Evolutionary conservation across 2,888 invertebrate species (phyloP), one percentile per base, ranked within the genome.

Genomic region (Frankliniella fusca): DNA sequence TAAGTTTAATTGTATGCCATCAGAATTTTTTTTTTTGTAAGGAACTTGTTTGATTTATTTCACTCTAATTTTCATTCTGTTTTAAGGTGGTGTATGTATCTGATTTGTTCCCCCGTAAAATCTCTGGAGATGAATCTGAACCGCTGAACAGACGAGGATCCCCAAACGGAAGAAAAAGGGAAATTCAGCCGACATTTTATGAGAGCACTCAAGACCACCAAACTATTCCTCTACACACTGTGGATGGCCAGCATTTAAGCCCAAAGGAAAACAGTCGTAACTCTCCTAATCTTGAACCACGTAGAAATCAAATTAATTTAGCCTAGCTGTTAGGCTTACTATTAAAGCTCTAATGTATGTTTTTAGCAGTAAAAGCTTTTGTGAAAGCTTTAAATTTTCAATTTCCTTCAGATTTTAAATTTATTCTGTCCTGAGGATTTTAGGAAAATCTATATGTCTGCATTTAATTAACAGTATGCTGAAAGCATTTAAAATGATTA

Each of bases 1-100:
- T 95, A 87, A 92, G 93, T 91, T 20, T 38, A 38, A 3, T 38
- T 38, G 2, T 38, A 38, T 38, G 38, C 38, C 38, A 38, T 38
- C 38, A 38, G 38, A 10, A 76, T 23, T 23, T 11, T 12, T 76
- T 61, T 61, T 61, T 15, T 3, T 5, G 5, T 38, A 38, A 54
- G 20, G 15, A 54, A 54, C 54, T 23, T n/a, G n/a, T 27, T 27
- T 8, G 27, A 76, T 27, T 11, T 76, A 27, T 27, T 27, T 76
- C 7, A 10, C 9, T 76, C 27, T 1, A 12, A 76, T 27, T 76
- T 76, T 27, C 9, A 76, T 23, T 23, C 70, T 76, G 8, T 23
- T 76, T 76, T 27, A 23, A 76, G 70, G 70, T 76, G 70, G 70
- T 76, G 9, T 76, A 76, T 76, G 70, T 76, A 12, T 76, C 70